A percentile compares a stretch with the other conserved stretches of the same genome.
Conservation (phyloP, 2,113 vertebrate species). For the Bubo bubo region DNA sequence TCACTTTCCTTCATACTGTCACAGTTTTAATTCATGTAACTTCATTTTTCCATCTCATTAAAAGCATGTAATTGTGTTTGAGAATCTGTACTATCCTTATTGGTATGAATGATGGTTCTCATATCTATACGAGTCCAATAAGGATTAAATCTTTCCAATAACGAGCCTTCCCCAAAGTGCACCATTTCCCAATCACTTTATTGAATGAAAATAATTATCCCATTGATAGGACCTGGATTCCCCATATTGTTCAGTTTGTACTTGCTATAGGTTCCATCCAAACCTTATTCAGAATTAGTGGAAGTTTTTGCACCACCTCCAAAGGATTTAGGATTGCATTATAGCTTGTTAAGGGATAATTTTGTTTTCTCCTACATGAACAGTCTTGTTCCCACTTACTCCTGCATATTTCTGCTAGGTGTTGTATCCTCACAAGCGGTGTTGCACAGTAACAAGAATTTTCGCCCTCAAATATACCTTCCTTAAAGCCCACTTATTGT, state of each 20-base stretch:
- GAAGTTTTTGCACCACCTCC: not conserved
- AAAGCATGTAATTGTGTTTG: not conserved
- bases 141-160: not conserved
- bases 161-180: not conserved
- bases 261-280: not conserved
- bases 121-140: not conserved
- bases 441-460: not conserved
- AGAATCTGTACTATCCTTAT: not conserved
- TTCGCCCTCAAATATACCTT: not conserved
- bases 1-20: not conserved
- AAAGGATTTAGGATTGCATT: not conserved
- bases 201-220: not conserved
- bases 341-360: not conserved
- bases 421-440: not conserved
- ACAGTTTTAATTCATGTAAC: not conserved
- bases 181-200: not conserved
- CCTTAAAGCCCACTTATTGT: not conserved
- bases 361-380: not conserved
- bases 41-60: not conserved
- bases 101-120: not conserved
- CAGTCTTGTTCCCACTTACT: not conserved
- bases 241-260: not conserved
- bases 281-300: not conserved
- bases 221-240: not conserved
- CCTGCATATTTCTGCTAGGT: slow-evolving; percentile 31